Base-by-base conservation (phyloP, 2,888 invertebrate genomes). In the Pelosia muscerda region DNA sequence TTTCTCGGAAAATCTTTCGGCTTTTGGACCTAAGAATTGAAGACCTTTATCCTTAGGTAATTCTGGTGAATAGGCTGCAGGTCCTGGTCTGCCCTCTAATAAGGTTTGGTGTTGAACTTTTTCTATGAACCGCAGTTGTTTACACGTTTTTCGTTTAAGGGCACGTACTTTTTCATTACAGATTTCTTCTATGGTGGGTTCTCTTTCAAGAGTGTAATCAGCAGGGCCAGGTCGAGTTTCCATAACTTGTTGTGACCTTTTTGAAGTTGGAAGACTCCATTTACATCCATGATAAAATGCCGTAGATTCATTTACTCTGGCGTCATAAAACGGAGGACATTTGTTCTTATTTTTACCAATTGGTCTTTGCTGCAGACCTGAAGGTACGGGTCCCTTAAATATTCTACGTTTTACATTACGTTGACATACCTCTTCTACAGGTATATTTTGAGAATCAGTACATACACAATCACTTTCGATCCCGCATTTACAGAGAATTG, bases 221-320 rank as follows among this genome's bases (percentile, higher is more conserved):
- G 90, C 86, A 42, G 94, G 94, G 6, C 94, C 92, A 31, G 94
- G 94, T 22, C 73, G 75, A 9, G 61, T 31, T 64, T 86, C 79
- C 28, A 68, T 25, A 23, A 68, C 23, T 73, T 81, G 81, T 55
- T 65, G 56, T 15, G 76, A 68, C 66, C 87, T 82, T 69, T 80
- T 81, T 22, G 90, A 83, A 65, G 86, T 89, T 84, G 91, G 82
- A 28, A 82, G 77, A 82, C 93, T 92, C 94, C 94, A 93, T 87
- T 93, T 94, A 56, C 93, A 94, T 6, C 94, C 94, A 8, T 75
- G 87, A 73, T 93, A 94, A 82, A 87, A 93, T 42, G 84, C 78
- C 25, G 90, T 89, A 4, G 82, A 83, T 65, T 90, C 90, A 11
- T 79, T 76, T n/a, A 91, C 84, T 64, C 73, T 81, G 1, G 84